Evolutionary conservation across 2,797 vertebrate species (phyloP), one percentile per base, ranked within the genome.

Genomic region (Philypnodon macrostomus): DNA sequence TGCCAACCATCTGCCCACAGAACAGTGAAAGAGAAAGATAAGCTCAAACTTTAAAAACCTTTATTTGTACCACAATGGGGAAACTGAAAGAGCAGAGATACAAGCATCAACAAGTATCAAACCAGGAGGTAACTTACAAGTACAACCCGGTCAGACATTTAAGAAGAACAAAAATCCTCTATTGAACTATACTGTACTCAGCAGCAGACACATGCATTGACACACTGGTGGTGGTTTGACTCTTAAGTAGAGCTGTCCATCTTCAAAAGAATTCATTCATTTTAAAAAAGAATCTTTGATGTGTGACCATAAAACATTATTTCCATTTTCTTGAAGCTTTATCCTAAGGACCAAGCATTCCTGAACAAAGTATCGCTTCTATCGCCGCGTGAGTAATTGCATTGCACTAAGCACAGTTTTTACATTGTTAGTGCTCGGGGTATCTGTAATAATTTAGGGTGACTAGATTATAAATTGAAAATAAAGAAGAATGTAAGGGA

Each of bases 391-490:
- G 7, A 41, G 16, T 54, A 42, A 53, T 32, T 59, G 35, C 36
- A 46, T 48, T 35, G 48, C 40, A 70, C 40, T 47, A 29, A 16
- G 19, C 41, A 24, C 54, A 63, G 64, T 32, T 38, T 26, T 74
- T 63, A 42, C 45, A 39, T 9, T 41, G 44, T 53, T 59, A 49
- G 51, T 65, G 45, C 68, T 71, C 47, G 47, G 35, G 57, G 53
- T 60, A 18, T 14, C 36, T 26, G 35, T 47, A 48, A 47, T 72
- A 47, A 63, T 65, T 70, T 55, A 64, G 60, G 63, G 53, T 44
- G 40, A 49, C 38, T 47, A 51, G 48, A 71, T 59, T 67, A 63
- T 61, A 52, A 53, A 53, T 49, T 64, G 68, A 47, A 47, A 75
- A 63, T 52, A 40, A 67, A 68, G 45, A 42, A 39, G 31, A 50